Evolutionary conservation across 1,140 invertebrate genomes (phyloP).

Genomic region (Drosophila novamexicana): DNA sequence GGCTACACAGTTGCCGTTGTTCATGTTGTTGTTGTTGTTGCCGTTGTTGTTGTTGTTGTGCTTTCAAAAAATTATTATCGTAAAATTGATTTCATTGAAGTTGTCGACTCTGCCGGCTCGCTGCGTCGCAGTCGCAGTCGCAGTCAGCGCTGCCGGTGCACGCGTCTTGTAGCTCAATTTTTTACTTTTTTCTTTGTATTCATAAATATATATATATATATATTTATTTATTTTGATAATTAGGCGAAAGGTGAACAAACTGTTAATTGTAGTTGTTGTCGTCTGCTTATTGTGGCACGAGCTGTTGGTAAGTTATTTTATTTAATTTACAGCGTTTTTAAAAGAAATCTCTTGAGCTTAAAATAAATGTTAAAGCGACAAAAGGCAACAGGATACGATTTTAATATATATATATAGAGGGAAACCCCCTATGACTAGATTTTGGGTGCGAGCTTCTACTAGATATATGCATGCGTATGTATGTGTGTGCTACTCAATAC

Average conservation of each 20-base stretch:
- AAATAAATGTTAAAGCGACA: no score
- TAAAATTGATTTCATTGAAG: slow-evolving; percentile 83
- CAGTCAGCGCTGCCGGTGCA: slow-evolving; percentile 60
- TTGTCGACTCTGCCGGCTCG: slow-evolving; percentile 42
- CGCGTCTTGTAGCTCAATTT: slow-evolving; percentile 49
- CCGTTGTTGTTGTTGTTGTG: slow-evolving; percentile 34
- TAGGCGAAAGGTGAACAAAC: slow-evolving; percentile 82
- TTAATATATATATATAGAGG: not conserved
- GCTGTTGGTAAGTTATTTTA: slow-evolving; percentile 17
- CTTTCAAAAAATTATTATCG: slow-evolving; percentile 79
- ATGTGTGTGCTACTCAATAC: not conserved
- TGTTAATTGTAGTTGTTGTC: slow-evolving; percentile 37
- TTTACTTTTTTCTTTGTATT: slow-evolving; percentile 22
- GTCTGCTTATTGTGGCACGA: slow-evolving; percentile 35
- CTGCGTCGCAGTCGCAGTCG: slow-evolving; percentile 9
- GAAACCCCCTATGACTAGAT: not conserved
- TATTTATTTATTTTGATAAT: slow-evolving; percentile 79
- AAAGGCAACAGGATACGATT: not conserved
- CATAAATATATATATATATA: not conserved
- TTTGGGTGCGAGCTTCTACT: not conserved
- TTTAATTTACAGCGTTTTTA: slow-evolving; percentile 72
- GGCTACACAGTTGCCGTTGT: slow-evolving; percentile 61
- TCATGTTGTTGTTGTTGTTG: slow-evolving; percentile 10
- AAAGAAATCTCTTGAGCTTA: slow-evolving; percentile 66
- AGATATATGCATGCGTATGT: not conserved